These are phyloP conservation scores for Penaeus japonicus DNA, from an alignment of 1,140 invertebrate species.

Conservation along the genomic window DNA sequence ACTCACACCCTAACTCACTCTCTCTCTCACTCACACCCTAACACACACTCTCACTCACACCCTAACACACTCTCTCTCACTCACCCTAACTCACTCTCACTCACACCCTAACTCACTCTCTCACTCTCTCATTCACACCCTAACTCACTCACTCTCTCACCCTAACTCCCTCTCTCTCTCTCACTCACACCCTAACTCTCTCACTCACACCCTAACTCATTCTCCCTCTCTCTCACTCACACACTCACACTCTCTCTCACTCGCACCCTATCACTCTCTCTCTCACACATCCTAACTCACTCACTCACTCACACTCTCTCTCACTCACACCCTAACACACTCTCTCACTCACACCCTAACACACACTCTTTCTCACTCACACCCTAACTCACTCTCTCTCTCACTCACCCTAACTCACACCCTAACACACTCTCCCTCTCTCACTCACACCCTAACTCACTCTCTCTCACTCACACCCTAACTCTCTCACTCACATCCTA, in stretches of 20 bases:
- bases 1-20: not conserved
- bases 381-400: too few species aligned
- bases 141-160: not conserved
- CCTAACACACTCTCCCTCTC: too few species aligned
- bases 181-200: too few species aligned
- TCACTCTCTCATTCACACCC: not conserved
- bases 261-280: not conserved
- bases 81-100: not conserved
- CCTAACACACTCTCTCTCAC: too few species aligned
- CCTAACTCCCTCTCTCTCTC: not conserved
- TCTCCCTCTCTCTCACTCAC: not conserved
- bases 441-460: too few species aligned
- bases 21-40: not conserved
- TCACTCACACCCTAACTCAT: not conserved
- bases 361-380: too few species aligned
- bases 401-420: too few species aligned
- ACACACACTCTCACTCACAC: not conserved
- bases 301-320: not conserved
- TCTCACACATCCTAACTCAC: not conserved
- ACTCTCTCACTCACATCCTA: too few species aligned
- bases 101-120: not conserved
- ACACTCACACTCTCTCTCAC: conserved; percentile 3
- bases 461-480: too few species aligned
- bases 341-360: too few species aligned
- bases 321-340: too few species aligned